A percentile compares a stretch with the other conserved stretches of the same genome.
Evolutionary conservation across 2,797 vertebrate genomes (phyloP).

Genomic region (Ctenopoma kingsleyae): DNA sequence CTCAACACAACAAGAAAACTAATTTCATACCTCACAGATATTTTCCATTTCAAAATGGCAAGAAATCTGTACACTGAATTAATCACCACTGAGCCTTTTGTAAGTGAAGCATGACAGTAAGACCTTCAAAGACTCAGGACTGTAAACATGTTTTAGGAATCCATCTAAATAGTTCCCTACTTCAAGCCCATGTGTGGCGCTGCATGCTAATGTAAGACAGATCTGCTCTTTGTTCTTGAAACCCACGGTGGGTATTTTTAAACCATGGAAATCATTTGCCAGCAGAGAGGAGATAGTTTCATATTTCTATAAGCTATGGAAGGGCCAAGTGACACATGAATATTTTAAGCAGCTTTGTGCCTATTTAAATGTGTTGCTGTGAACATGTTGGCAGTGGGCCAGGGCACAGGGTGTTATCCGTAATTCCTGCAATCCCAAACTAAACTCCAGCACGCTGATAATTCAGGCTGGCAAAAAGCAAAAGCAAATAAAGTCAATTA

Average conservation of each 20-base stretch:
- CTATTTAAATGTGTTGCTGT: constrained; percentile 92
- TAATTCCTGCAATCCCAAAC: constrained; percentile 89
- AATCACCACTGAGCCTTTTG: constrained; percentile 72
- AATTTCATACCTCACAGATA: constrained; percentile 78
- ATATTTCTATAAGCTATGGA: constrained; percentile 90
- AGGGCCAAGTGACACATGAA: constrained; percentile 88
- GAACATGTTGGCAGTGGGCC: constrained; percentile 88
- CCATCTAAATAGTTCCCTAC: constrained; percentile 72
- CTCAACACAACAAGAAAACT: constrained; percentile 57
- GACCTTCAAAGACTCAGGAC: constrained; percentile 77
- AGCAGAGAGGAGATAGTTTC: constrained; percentile 85
- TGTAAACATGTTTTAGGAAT: constrained; percentile 79
- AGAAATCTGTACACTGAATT: constrained; percentile 62
- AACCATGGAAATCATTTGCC: constrained; percentile 88
- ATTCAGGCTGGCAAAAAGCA: constrained; percentile 84
- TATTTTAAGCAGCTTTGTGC: constrained; percentile 95
- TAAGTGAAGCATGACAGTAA: constrained; percentile 67
- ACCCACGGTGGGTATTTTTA: constrained; percentile 86
- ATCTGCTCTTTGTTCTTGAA: constrained; percentile 85
- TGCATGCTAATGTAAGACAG: constrained; percentile 78
- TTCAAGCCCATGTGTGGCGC: constrained; percentile 67
- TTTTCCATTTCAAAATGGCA: constrained; percentile 72
- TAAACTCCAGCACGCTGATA: constrained; percentile 88
- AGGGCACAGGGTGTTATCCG: constrained; percentile 87
- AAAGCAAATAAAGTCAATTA: constrained; percentile 94